These are phyloP conservation scores for Otolemur garnettii DNA, from an alignment of 2,113 vertebrate species.

Conservation along the genomic window DNA sequence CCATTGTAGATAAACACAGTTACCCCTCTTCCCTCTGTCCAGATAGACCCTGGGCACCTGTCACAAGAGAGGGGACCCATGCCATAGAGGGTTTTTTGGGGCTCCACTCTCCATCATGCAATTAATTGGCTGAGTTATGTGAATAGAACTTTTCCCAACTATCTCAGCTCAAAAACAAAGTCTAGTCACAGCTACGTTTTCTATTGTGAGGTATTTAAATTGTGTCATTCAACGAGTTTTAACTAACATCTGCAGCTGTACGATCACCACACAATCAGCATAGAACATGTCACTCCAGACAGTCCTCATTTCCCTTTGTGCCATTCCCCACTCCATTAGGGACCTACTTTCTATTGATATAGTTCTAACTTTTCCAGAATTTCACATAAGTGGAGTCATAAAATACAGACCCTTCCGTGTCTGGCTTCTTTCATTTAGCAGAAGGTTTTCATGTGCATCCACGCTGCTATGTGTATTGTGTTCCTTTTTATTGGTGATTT, in stretches of 20 bases:
- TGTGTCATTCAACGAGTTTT: neutral
- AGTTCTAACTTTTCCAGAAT: neutral
- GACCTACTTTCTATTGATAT: neutral
- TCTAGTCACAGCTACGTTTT: neutral
- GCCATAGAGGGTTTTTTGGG: neutral
- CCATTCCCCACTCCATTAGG: no score
- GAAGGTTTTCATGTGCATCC: neutral
- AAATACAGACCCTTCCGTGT: rapidly evolving
- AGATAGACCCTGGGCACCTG: no score
- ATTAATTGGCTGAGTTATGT: neutral
- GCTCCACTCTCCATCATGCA: rapidly evolving
- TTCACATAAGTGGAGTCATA: neutral
- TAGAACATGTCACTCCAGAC: no score
- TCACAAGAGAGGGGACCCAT: neutral
- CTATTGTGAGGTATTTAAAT: neutral
- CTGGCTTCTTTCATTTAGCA: neutral
- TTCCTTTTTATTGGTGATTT: neutral
- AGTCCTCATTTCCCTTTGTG: rapidly evolving
- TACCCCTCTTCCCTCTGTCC: neutral
- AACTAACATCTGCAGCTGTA: neutral
- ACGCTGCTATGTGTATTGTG: rapidly evolving
- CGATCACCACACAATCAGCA: neutral
- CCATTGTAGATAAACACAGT: rapidly evolving
- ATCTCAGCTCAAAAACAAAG: neutral
- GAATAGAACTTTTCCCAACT: neutral